A percentile compares a stretch with the other conserved stretches of the same genome.
Conservation (phyloP, 1,140 invertebrate species). For the Bombus picipes region DNA sequence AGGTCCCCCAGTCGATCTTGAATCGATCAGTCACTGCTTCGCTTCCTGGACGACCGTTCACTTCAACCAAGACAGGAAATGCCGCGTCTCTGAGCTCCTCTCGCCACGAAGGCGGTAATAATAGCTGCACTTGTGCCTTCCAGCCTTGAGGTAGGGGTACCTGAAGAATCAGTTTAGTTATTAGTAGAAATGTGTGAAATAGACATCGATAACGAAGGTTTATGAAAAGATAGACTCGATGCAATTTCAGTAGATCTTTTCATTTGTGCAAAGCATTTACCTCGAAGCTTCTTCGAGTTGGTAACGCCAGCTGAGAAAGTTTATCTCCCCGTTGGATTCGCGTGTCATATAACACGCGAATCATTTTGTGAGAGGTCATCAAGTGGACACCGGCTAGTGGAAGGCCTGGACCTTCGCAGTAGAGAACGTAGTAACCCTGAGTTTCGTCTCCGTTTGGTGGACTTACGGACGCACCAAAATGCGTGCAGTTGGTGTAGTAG, state of each 20-base stretch:
- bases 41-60: constrained; percentile 95
- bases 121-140: constrained; percentile 89
- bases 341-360: constrained; percentile 89
- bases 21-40: constrained; percentile 94
- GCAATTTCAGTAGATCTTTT: too few relatives aligned
- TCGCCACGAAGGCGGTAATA: constrained; percentile 92
- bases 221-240: too few relatives aligned
- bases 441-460: constrained; percentile 82
- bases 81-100: constrained; percentile 92
- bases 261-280: constrained; percentile 52
- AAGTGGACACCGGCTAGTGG: constrained; percentile 90
- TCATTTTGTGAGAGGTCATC: constrained; percentile 87
- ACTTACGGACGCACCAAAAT: constrained; percentile 89
- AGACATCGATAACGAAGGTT: neutral
- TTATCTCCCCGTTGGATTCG: constrained; percentile 85
- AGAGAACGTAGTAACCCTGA: constrained; percentile 88
- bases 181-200: neutral
- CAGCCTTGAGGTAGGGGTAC: constrained; percentile 90
- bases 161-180: constrained; percentile 49
- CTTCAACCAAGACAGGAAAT: constrained; percentile 92
- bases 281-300: constrained; percentile 89
- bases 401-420: constrained; percentile 90
- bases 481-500: constrained; percentile 91
- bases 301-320: constrained; percentile 88
- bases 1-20: constrained; percentile 94